Percentiles rank a stretch among this genome's conserved stretches.
These are phyloP conservation scores for Tetrax tetrax DNA, from an alignment of 2,113 vertebrate genomes.

Conservation along the genomic window DNA sequence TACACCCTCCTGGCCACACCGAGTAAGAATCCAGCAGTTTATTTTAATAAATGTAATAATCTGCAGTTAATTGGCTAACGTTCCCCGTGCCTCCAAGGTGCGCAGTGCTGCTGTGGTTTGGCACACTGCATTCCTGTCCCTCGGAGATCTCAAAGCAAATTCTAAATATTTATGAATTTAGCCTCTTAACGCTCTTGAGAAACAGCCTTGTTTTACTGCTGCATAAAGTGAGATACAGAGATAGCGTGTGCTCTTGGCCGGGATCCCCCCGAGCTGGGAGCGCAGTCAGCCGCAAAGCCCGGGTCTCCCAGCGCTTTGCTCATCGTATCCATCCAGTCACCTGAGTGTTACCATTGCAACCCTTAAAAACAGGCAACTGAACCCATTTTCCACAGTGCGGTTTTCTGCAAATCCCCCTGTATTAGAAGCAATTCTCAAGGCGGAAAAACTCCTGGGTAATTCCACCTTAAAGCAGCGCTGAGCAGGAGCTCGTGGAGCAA, in stretches of 20 bases:
- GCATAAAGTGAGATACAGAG: neutral
- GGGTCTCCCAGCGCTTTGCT: neutral
- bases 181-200: neutral
- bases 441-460: neutral
- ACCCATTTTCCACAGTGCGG: neutral
- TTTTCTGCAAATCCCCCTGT: neutral
- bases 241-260: neutral
- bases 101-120: neutral
- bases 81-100: neutral
- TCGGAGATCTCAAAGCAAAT: neutral
- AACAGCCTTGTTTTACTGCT: neutral
- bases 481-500: neutral
- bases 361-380: neutral
- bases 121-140: neutral
- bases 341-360: neutral
- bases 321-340: neutral
- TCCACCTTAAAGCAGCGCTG: neutral
- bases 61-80: slow-evolving; percentile 9
- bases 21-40: neutral
- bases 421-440: neutral
- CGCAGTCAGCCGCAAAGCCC: neutral
- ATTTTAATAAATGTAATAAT: slow-evolving; percentile 29
- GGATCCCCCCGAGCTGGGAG: neutral
- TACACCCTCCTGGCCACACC: neutral
- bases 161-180: slow-evolving; percentile 52